A percentile compares a stretch with the other conserved stretches of the same genome.
Evolutionary conservation across 37 sponge, comb jelly and placozoan species (phyloP).

Genomic region (Oopsacas minuta): DNA sequence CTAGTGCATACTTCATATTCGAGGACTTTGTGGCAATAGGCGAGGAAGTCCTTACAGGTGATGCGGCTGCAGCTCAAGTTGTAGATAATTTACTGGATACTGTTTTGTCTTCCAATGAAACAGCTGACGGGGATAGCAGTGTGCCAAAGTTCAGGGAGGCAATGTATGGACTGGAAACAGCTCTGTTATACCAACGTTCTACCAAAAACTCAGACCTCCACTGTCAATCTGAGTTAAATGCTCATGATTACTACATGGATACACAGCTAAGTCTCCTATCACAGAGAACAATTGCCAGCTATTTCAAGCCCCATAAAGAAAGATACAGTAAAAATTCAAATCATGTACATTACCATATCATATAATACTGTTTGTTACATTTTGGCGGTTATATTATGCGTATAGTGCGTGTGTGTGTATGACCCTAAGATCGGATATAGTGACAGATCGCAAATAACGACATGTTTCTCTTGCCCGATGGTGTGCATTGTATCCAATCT

Average conservation of each 20-base stretch:
- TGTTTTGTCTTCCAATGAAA: not conserved
- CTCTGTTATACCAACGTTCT: not conserved
- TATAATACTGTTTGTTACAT: not conserved
- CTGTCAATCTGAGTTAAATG: not conserved
- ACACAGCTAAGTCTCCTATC: not conserved
- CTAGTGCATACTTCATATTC: not conserved
- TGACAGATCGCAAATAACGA: not conserved
- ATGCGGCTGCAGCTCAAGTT: not conserved
- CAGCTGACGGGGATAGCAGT: not conserved
- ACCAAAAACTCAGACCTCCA: not conserved
- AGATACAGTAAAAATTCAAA: not conserved
- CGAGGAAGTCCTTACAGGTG: not conserved
- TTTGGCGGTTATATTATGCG: not conserved
- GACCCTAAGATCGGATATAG: not conserved
- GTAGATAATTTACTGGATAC: not conserved
- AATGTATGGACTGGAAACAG: not conserved
- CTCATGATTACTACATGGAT: not conserved
- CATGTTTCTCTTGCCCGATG: not conserved
- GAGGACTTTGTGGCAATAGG: not conserved
- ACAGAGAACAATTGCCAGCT: not conserved
- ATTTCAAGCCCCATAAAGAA: not conserved
- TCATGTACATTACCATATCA: not conserved
- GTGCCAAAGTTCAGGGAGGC: not conserved
- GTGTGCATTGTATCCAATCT: not conserved
- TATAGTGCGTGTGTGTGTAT: not conserved